These are phyloP conservation scores for Scaeva pyrastri DNA, from an alignment of 2,888 invertebrate genomes.

Conservation along the genomic window DNA sequence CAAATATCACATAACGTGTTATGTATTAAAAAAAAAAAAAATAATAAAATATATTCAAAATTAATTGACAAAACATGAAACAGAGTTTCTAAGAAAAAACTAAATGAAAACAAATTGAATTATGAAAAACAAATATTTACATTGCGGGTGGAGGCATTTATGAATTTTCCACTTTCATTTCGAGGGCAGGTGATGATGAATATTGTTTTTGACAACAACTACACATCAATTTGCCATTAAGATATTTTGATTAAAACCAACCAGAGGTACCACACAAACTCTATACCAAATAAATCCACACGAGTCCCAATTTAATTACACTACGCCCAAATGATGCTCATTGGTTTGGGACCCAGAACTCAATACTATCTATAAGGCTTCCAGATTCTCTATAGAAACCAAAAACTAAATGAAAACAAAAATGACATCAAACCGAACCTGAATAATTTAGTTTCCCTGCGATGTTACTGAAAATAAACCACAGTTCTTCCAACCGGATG, in stretches of 20 bases:
- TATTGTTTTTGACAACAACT: too few relatives aligned
- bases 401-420: neutral
- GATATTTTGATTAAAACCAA: neutral
- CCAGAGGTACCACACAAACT: neutral
- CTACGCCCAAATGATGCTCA: neutral
- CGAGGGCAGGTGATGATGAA: too few relatives aligned
- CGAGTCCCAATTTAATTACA: neutral
- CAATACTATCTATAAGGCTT: neutral
- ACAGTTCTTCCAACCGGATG: slow-evolving; percentile 4
- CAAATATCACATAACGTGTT: too few relatives aligned
- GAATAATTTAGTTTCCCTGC: neutral
- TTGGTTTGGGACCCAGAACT: neutral
- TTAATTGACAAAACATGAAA: too few relatives aligned
- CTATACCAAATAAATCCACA: neutral
- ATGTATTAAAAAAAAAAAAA: too few relatives aligned
- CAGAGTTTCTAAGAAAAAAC: too few relatives aligned
- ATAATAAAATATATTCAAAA: too few relatives aligned
- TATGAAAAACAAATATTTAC: too few relatives aligned
- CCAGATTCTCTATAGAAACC: too few relatives aligned
- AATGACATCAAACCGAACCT: neutral
- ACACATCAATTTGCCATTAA: neutral
- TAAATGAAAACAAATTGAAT: too few relatives aligned
- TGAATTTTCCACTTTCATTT: too few relatives aligned
- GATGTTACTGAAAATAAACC: neutral
- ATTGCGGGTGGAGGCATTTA: too few relatives aligned